phyloP scores from a whole-genome alignment of 2,113 vertebrate genomes.

The Rafetus swinhoei region DNA sequence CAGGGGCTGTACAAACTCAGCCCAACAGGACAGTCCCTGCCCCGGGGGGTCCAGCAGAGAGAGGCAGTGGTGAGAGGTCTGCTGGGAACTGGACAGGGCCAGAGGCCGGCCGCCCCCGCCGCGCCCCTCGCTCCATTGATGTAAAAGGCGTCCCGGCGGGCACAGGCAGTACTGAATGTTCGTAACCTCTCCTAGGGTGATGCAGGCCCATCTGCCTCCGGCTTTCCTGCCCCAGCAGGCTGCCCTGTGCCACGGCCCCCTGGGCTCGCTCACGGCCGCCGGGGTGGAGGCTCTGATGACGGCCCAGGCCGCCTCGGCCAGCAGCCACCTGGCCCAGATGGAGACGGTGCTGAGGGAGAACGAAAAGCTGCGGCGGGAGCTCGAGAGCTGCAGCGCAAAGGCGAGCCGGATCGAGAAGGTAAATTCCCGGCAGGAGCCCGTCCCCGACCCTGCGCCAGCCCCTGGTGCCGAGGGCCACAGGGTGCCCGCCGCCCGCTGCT shows the following conservation, averaged over 20 bases:
- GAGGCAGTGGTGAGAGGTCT: neutral
- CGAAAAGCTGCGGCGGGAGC: slow-evolving; percentile 79
- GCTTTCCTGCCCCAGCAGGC: slow-evolving; percentile 71
- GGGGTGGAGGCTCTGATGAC: slow-evolving; percentile 76
- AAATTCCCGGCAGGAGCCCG: neutral
- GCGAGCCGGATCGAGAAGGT: slow-evolving; percentile 92
- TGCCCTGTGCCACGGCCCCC: slow-evolving; percentile 73
- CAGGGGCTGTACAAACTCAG: neutral
- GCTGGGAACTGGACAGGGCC: too few species aligned
- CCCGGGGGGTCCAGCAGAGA: neutral
- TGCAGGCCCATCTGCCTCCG: slow-evolving; percentile 80
- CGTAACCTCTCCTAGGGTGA: slow-evolving; percentile 78
- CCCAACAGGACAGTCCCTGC: neutral
- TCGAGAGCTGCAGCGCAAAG: slow-evolving; percentile 87
- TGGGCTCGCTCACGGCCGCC: slow-evolving; percentile 76
- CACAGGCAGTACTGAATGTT: neutral
- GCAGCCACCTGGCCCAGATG: slow-evolving; percentile 80
- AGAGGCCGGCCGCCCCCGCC: neutral
- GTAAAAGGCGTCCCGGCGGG: too few species aligned
- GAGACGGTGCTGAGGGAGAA: slow-evolving; percentile 88
- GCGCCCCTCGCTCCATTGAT: neutral
- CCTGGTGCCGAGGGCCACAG: too few species aligned
- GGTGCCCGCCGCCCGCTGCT: too few species aligned
- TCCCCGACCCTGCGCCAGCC: too few species aligned
- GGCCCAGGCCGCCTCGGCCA: slow-evolving; percentile 51